phyloP scores from a whole-genome alignment of 2,797 vertebrate species.

The Varecia variegata region DNA sequence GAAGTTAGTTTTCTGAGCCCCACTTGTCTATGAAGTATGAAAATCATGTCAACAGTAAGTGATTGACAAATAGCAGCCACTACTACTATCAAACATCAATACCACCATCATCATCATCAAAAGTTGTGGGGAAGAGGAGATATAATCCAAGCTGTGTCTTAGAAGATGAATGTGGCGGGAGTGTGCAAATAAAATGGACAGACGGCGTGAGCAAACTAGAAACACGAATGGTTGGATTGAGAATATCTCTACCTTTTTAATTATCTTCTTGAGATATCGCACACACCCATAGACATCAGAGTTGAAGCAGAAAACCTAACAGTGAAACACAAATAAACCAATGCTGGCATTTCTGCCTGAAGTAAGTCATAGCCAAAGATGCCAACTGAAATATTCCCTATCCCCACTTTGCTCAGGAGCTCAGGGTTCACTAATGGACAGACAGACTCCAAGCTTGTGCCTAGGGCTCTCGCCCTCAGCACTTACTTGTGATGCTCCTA shows the following conservation, averaged over 20 bases:
- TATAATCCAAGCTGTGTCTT: background rate
- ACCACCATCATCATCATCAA: background rate
- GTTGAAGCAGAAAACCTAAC: background rate
- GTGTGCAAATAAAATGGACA: background rate
- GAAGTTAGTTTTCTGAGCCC: background rate
- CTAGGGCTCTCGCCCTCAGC: constrained; percentile 79
- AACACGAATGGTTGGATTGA: background rate
- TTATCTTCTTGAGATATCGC: background rate
- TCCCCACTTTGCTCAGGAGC: background rate
- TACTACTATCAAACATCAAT: background rate
- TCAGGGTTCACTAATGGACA: constrained; percentile 68
- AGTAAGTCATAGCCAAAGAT: background rate
- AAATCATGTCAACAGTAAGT: background rate
- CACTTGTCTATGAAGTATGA: background rate
- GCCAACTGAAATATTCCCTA: background rate
- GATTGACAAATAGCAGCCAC: background rate
- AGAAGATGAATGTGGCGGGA: background rate
- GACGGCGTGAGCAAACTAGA: background rate
- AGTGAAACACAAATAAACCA: background rate
- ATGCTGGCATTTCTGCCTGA: background rate
- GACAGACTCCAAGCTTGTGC: constrained; percentile 72
- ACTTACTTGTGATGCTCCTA: constrained; percentile 77
- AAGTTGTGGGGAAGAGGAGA: background rate
- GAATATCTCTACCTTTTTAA: background rate
- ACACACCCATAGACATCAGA: background rate